Evolutionary conservation across 2,113 vertebrate genomes (phyloP).

Genomic region (Lepisosteus osseus): DNA sequence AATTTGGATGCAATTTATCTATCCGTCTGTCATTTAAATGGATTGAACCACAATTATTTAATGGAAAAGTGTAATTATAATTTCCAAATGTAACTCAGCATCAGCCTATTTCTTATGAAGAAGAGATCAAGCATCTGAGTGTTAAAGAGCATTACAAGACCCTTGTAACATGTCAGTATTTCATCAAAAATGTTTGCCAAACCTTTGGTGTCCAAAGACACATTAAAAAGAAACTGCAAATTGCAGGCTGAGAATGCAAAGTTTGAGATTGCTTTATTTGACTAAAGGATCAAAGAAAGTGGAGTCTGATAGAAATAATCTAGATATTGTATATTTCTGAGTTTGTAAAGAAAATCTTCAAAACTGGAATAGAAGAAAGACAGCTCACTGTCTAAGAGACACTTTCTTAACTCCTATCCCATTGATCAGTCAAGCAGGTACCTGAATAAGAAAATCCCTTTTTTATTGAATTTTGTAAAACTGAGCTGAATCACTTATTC

Average conservation of each 20-base stretch:
- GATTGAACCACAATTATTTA: too few species aligned
- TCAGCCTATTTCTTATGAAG: too few species aligned
- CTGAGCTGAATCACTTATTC: not conserved
- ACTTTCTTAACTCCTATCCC: not conserved
- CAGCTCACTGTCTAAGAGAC: constrained; percentile 24
- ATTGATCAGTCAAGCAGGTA: constrained; percentile 9
- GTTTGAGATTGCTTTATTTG: constrained; percentile 20
- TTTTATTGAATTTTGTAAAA: not conserved
- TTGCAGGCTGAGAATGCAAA: constrained; percentile 20
- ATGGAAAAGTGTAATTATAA: too few species aligned
- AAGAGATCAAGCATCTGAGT: too few species aligned
- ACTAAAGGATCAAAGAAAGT: constrained; percentile 31
- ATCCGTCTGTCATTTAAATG: too few species aligned
- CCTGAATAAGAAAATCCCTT: not conserved
- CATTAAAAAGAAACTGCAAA: constrained; percentile 17
- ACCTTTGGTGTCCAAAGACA: constrained; percentile 24
- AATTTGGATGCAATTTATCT: too few species aligned
- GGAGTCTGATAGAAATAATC: constrained; percentile 24
- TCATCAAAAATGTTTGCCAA: too few species aligned
- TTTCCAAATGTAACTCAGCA: too few species aligned
- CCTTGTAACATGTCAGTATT: too few species aligned
- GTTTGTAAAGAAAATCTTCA: constrained; percentile 31
- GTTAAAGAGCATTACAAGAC: too few species aligned
- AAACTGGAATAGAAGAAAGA: constrained; percentile 25
- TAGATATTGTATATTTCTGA: constrained; percentile 23